Base-by-base conservation (phyloP, 37 sponge, comb jelly and placozoan species). In the Petrosia ficiformis region DNA sequence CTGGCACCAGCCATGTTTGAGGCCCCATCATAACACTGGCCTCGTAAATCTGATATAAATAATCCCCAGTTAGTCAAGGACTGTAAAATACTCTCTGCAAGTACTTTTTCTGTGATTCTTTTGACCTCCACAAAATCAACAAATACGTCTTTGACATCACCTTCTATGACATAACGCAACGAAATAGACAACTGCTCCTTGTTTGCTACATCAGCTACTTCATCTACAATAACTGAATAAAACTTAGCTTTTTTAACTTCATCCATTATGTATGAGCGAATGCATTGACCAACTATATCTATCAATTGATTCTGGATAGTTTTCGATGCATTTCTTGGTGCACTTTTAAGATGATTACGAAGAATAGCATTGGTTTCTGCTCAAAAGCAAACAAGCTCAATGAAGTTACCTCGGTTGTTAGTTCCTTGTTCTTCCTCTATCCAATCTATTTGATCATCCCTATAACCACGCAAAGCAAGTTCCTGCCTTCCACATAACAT, bases 291-390 rank as follows among this genome's bases (percentile, higher is more conserved):
- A 58, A 69, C 48, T 26, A 81, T 65, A 56, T 36, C 72, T 28
- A 87, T 70, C 63, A 87, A 42, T 67, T 87, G 69, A 82, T 82
- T 87, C 59, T 87, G 81, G 57, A 82, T 87, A 2, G 88, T 87
- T 42, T 87, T 82, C 24, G 88, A 87, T 19, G 88, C 88, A 72
- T 72, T 72, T 31, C 31, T 72, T 25, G 73, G 73, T 34, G 66
- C 82, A 59, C 73, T 78, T 10, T 54, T 31, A n/a, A 80, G 59
- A 39, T 76, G 68, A 32, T 59, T 39, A 38, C 32, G 11, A 59
- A 71, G 25, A 11, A 48, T 31, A 22, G 44, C 19, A 31, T 72
- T 32, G 0, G n/a, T 72, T 42, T 42, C 48, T n/a, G 71, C 71
- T 70, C 71, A 42, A 42, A 70, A 70, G 37, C 71, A 16, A 39